A percentile compares a stretch with the other conserved stretches of the same genome.
Conservation (phyloP, 2,888 invertebrate genomes). For the Agriotes lineatus region DNA sequence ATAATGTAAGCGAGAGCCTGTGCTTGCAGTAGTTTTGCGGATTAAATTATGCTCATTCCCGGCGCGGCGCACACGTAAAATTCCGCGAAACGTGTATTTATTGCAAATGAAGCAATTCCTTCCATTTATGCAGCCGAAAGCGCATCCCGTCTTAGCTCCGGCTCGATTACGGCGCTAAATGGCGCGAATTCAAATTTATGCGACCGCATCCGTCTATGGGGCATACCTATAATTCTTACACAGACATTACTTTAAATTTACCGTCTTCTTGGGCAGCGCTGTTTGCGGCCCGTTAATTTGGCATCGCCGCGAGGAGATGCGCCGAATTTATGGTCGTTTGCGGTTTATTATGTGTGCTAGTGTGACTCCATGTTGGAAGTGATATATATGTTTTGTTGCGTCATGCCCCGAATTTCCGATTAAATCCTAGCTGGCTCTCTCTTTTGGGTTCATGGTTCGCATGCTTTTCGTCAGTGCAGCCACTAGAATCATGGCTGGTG, state of each 20-base stretch:
- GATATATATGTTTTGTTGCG: constrained; percentile 49
- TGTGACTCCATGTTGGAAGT: constrained; percentile 41
- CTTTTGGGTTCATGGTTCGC: constrained; percentile 3
- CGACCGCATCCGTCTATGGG: constrained; percentile 55
- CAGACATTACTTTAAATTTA: constrained; percentile 48
- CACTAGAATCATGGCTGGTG: too few species aligned
- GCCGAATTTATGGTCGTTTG: constrained; percentile 49
- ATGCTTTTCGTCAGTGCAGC: too few species aligned
- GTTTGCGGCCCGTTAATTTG: constrained; percentile 49
- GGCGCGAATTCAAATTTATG: constrained; percentile 55
- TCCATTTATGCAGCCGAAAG: constrained; percentile 46
- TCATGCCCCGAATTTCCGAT: constrained; percentile 48
- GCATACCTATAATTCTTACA: constrained; percentile 50
- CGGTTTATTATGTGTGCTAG: constrained; percentile 39
- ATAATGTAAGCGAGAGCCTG: background rate
- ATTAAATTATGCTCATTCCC: background rate
- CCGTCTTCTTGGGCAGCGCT: constrained; percentile 49
- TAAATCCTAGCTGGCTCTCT: constrained; percentile 14
- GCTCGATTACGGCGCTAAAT: constrained; percentile 56
- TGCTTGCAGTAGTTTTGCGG: constrained; percentile 1
- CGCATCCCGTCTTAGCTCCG: constrained; percentile 47
- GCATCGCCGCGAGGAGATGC: constrained; percentile 45
- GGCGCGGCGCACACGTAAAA: background rate
- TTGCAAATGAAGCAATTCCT: constrained; percentile 22
- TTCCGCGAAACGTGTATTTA: constrained; percentile 20